Evolutionary conservation across 2,113 vertebrate species (phyloP).

Genomic region (Oryzias curvinotus): DNA sequence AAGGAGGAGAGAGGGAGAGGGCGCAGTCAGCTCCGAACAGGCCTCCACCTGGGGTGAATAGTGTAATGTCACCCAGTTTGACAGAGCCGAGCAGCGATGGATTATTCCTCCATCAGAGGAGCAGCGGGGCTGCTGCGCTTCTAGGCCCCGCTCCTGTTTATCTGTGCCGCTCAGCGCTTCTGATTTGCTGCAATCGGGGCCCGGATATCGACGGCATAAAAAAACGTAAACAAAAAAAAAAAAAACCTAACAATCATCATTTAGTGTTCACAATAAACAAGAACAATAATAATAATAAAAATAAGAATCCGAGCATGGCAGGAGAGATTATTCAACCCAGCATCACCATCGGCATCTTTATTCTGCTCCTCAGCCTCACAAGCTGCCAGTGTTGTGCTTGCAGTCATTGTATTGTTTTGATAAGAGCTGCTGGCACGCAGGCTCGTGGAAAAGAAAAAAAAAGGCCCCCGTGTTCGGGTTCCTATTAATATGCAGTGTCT

Average conservation of each 20-base stretch:
- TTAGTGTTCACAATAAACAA: too few species aligned
- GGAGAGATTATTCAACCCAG: constrained; percentile 34
- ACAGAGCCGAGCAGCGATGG: constrained; percentile 40
- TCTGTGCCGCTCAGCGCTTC: constrained; percentile 31
- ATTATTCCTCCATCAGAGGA: constrained; percentile 38
- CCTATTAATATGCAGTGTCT: constrained; percentile 73
- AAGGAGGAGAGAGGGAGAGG: constrained; percentile 41
- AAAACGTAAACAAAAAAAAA: constrained; percentile 20
- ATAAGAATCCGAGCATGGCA: constrained; percentile 34
- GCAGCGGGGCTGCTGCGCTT: constrained; percentile 22
- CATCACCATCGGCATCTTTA: constrained; percentile 48
- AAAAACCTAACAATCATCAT: too few species aligned
- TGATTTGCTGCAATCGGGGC: constrained; percentile 34
- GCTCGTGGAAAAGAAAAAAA: constrained; percentile 22
- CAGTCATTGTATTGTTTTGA: constrained; percentile 73
- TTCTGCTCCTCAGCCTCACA: constrained; percentile 25
- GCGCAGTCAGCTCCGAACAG: constrained; percentile 50
- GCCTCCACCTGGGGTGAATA: constrained; percentile 35
- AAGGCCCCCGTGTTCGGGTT: constrained; percentile 59
- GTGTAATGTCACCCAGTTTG: constrained; percentile 29
- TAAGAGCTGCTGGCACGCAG: constrained; percentile 49
- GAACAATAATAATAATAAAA: background rate
- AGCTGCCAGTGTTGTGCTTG: constrained; percentile 59
- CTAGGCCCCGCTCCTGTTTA: constrained; percentile 49
- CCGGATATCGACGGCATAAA: constrained; percentile 49